Base-by-base conservation (phyloP, 37 sponge, comb jelly and placozoan species). In the Aphrocallistes beatrix region DNA sequence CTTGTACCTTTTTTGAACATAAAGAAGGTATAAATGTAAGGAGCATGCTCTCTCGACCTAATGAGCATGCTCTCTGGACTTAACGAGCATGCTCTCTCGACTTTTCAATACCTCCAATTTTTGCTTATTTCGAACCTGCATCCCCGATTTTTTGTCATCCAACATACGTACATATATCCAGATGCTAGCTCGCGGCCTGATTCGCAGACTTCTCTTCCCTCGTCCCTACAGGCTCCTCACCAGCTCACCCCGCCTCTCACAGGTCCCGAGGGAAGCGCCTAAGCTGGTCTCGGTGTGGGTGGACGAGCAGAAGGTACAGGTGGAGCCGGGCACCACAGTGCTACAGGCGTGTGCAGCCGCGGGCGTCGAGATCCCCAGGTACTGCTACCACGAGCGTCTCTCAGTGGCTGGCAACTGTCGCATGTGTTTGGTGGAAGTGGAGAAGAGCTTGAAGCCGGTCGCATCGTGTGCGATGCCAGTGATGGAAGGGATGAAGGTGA, bases 401-500 rank as follows among this genome's bases (percentile, higher is more conserved):
- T 93, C 94, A 25, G 85, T 97, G 6, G 99, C 98, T 51, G 98
- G 98, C 0, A 97, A 97, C 88, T 97, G 98, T 51, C 50, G 98
- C 0, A 97, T 97, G 98, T 97, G 98, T 87, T 87, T 97, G 19
- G 98, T 95, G 51, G 95, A 97, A 86, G 90, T 97, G 16, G 99
- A 97, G 88, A 93, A 95, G 38, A 86, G 90, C 23, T 87, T 94
- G 0, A 95, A 97, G 93, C 98, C 98, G 25, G 51, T 86, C 8
- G 98, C 98, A 38, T 86, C 98, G 0, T 97, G 98, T 90, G 98
- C 98, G 1, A 93, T 97, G 93, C 98, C 98, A 9, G 95, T 97
- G 25, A 89, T 97, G 93, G 83, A 88, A 28, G 95, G 94, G 0
- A 86, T 86, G 95, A 94, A 82, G 49, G 88, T 97, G 48, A 90